Percentiles rank a stretch among this genome's conserved stretches.
Conservation (phyloP, 2,888 invertebrate genomes). For the Onthophagus sagittarius region DNA sequence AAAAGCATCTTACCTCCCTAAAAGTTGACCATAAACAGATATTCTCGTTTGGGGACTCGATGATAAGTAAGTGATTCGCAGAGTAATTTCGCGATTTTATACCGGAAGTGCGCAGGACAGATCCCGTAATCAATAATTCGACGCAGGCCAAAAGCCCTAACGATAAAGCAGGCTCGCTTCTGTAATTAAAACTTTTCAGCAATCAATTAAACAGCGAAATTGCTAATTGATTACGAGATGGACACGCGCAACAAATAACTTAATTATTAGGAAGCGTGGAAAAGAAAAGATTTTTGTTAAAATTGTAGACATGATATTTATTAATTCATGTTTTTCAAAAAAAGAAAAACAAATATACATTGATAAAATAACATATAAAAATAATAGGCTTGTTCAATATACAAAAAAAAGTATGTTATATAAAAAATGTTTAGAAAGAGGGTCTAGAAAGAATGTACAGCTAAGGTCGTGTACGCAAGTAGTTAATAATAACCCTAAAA, state of each 20-base stretch:
- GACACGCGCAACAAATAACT: not conserved
- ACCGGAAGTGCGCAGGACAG: not conserved
- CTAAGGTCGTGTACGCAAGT: not conserved
- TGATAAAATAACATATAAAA: conserved; percentile 25
- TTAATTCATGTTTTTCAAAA: conserved; percentile 18
- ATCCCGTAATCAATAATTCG: not conserved
- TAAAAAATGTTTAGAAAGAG: conserved; percentile 1
- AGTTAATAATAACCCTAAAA: not conserved
- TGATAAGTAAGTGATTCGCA: not conserved
- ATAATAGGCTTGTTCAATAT: conserved; percentile 22
- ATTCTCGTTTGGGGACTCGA: not conserved
- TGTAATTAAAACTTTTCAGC: not conserved
- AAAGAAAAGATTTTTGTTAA: not conserved
- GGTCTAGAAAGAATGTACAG: not conserved
- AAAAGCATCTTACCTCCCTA: not conserved
- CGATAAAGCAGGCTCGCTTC: not conserved
- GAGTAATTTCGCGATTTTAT: not conserved
- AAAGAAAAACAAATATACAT: conserved; percentile 23
- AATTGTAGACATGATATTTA: not conserved
- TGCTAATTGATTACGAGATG: not conserved
- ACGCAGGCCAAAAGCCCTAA: not conserved
- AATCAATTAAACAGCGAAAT: not conserved
- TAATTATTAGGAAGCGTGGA: not conserved
- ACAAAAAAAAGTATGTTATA: conserved; percentile 20
- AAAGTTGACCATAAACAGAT: not conserved